Percentiles rank a stretch among this genome's conserved stretches.
phyloP scores from a whole-genome alignment of 2,797 vertebrate genomes.

The Masticophis lateralis region DNA sequence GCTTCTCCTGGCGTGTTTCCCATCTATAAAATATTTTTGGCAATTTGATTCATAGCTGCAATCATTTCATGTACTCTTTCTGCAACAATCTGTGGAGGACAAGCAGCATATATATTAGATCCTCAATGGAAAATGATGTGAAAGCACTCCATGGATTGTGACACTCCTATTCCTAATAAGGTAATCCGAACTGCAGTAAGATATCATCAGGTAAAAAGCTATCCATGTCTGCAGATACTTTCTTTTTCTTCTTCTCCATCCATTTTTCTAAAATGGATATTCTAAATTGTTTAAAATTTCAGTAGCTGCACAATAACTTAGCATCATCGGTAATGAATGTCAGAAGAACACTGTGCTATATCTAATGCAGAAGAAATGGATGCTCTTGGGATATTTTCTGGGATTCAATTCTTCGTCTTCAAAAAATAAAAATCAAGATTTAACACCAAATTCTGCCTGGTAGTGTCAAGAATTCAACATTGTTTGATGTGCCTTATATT shows the following conservation, averaged over 20 bases:
- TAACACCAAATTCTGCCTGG: neutral
- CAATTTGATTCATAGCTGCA: constrained; percentile 16
- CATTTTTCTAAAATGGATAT: neutral
- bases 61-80: constrained; percentile 3
- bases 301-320: neutral
- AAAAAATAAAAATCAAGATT: constrained; percentile 1
- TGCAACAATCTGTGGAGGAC: neutral
- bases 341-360: constrained; percentile 4
- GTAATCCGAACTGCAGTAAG: neutral
- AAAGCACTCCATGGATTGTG: neutral
- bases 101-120: neutral
- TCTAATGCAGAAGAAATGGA: neutral
- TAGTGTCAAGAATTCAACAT: neutral
- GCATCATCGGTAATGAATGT: constrained; percentile 22
- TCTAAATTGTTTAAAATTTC: neutral
- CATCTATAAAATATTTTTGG: constrained; percentile 10
- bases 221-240: neutral
- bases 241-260: neutral
- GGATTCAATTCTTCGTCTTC: neutral
- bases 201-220: neutral
- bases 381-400: neutral
- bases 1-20: neutral
- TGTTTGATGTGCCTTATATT: neutral
- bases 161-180: neutral
- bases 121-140: neutral